These are phyloP conservation scores for Hirudinaria manillensis DNA, from an alignment of 2,888 invertebrate genomes.

Conservation along the genomic window DNA sequence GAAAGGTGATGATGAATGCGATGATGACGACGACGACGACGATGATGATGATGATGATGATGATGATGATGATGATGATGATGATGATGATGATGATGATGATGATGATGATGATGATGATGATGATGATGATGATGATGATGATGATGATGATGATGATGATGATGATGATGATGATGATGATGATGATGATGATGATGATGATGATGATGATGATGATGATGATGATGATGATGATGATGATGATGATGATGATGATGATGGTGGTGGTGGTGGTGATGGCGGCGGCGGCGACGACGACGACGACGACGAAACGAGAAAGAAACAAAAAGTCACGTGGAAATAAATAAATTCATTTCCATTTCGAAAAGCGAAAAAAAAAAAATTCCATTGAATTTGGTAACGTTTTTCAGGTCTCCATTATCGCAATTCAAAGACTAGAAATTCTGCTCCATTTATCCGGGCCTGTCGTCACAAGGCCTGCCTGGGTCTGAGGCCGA, in stretches of 20 bases:
- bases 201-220: conserved; percentile 20
- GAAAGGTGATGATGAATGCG: not conserved
- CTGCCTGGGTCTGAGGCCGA: too few relatives aligned
- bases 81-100: conserved; percentile 23
- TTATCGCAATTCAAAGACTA: too few relatives aligned
- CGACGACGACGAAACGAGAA: too few relatives aligned
- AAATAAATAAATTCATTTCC: too few relatives aligned
- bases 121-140: conserved; percentile 22
- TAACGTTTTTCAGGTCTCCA: too few relatives aligned
- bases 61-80: conserved; percentile 29
- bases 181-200: conserved; percentile 26
- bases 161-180: conserved; percentile 31
- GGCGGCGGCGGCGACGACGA: too few relatives aligned
- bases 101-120: conserved; percentile 23
- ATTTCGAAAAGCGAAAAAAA: too few relatives aligned
- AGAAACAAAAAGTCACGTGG: too few relatives aligned
- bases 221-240: conserved; percentile 17
- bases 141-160: conserved; percentile 22
- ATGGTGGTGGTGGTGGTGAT: not conserved
- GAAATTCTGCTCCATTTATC: too few relatives aligned
- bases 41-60: conserved; percentile 25
- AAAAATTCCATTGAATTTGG: too few relatives aligned
- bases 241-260: conserved; percentile 20
- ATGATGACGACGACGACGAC: not conserved
- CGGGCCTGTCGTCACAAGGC: too few relatives aligned